Conservation (phyloP, 2,113 vertebrate species). For the Solea senegalensis region DNA sequence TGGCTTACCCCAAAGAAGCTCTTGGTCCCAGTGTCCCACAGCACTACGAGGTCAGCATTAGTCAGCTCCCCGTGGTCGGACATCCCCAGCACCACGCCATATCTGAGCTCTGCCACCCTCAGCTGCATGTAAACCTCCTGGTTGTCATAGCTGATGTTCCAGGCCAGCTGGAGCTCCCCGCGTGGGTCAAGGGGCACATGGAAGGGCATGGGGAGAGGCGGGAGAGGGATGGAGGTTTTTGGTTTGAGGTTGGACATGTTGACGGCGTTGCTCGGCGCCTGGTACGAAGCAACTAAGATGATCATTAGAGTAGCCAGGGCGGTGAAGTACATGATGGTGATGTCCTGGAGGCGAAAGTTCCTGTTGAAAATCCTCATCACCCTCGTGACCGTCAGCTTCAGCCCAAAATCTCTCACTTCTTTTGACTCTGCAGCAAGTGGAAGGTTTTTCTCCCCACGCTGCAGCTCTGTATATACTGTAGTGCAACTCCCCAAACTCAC, state of each 20-base stretch:
- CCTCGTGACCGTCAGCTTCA: background rate
- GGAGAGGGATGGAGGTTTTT: slow-evolving; percentile 17
- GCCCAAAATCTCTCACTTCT: background rate
- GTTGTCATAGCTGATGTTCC: slow-evolving; percentile 89
- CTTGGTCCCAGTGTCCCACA: slow-evolving; percentile 86
- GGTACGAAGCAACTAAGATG: slow-evolving; percentile 90
- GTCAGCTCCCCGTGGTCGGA: slow-evolving; percentile 88
- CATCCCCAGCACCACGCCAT: slow-evolving; percentile 92
- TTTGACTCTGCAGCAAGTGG: no score
- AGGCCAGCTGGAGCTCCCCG: slow-evolving; percentile 86
- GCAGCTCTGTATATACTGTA: background rate
- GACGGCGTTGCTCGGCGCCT: slow-evolving; percentile 52
- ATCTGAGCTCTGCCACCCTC: slow-evolving; percentile 68
- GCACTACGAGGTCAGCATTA: slow-evolving; percentile 87
- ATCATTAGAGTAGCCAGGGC: slow-evolving; percentile 86
- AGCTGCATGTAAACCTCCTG: slow-evolving; percentile 87
- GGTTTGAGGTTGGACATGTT: slow-evolving; percentile 42
- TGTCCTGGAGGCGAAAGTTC: slow-evolving; percentile 81
- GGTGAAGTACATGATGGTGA: slow-evolving; percentile 90
- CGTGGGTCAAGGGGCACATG: slow-evolving; percentile 86
- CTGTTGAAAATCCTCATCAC: slow-evolving; percentile 76
- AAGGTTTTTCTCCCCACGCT: background rate
- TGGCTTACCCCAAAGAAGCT: slow-evolving; percentile 91
- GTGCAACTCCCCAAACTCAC: slow-evolving; percentile 9
- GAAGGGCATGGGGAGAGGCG: slow-evolving; percentile 82